These are phyloP conservation scores for Drosophila santomea DNA, from an alignment of 1,140 invertebrate genomes.

Conservation along the genomic window DNA sequence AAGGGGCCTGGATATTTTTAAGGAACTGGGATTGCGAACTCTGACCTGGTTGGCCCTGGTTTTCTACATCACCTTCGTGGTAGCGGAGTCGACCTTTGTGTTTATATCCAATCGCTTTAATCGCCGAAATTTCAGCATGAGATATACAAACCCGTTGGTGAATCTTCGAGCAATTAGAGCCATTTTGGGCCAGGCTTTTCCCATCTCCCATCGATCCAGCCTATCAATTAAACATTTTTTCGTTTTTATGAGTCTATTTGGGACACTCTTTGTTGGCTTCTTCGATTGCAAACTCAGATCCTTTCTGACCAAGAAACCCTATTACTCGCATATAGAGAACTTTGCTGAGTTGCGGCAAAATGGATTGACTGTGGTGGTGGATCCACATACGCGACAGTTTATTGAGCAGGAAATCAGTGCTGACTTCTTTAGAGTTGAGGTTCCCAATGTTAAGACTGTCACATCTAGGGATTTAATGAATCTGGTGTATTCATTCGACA, in stretches of 20 bases:
- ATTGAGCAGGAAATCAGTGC: not conserved
- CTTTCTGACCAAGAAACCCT: not conserved
- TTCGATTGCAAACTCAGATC: not conserved
- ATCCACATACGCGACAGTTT: not conserved
- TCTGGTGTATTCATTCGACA: not conserved
- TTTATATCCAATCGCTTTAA: not conserved
- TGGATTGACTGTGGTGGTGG: not conserved
- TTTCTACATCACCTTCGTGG: not conserved
- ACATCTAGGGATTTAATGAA: not conserved
- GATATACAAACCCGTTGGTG: not conserved
- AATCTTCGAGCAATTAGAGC: not conserved
- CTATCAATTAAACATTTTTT: not conserved
- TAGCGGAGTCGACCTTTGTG: not conserved
- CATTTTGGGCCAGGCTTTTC: not conserved
- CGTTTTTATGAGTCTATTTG: not conserved
- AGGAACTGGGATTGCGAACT: not conserved
- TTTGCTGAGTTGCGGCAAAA: not conserved
- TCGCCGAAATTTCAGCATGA: not conserved
- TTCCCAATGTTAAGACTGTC: not conserved
- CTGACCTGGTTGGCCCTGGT: not conserved
- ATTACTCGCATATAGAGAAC: not conserved
- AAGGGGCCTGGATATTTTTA: not conserved
- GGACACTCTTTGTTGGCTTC: not conserved
- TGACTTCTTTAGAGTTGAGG: not conserved
- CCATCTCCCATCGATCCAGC: not conserved